Base-by-base conservation (phyloP, 2,797 vertebrate species). In the Sebastes nivosus region DNA sequence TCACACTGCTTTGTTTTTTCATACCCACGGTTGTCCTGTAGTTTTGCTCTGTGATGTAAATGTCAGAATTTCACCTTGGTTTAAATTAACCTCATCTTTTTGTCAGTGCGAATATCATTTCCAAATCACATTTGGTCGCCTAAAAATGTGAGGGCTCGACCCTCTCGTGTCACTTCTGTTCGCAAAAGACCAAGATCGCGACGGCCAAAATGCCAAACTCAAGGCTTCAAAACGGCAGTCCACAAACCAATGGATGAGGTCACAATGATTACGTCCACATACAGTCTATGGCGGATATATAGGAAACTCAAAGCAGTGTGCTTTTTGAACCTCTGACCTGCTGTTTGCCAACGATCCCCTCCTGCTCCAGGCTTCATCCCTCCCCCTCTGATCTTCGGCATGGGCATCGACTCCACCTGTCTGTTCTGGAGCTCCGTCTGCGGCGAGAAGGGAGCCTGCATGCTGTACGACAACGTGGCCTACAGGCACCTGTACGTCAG, bases 391-490 rank as follows among this genome's bases (percentile, higher is more conserved):
- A 99, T 99, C 94, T 99, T 99, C 1, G 99, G 98, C 86, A 97
- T 97, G 4, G 98, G 98, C 92, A 99, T 99, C 64, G 99, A 99
- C 95, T 99, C 98, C 76, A 99, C 99, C 2, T 99, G 98, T 91
- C 96, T 99, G 80, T 98, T 98, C 92, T 99, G 99, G 99, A 99
- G 97, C 96, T 97, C 97, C 0, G 97, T 98, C 87, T 99, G 99
- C 0, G 98, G 98, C 0, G 97, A 98, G 87, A 97, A 95, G 77
- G 99, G 99, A 22, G 98, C 99, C 87, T 99, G 99, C 18, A 95
- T 96, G 14, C 95, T 99, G 34, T 99, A 99, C 1, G 97, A 99
- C 95, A 99, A 99, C 4, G 97, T 98, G 86, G 95, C 97, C 88
- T 99, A 99, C 93, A 94, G 99, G 72, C 96, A 98, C 78, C 96